These are phyloP conservation scores for Stichopus chloronotus DNA, from an alignment of 35 echinoderm and acorn worm genomes.

Conservation along the genomic window DNA sequence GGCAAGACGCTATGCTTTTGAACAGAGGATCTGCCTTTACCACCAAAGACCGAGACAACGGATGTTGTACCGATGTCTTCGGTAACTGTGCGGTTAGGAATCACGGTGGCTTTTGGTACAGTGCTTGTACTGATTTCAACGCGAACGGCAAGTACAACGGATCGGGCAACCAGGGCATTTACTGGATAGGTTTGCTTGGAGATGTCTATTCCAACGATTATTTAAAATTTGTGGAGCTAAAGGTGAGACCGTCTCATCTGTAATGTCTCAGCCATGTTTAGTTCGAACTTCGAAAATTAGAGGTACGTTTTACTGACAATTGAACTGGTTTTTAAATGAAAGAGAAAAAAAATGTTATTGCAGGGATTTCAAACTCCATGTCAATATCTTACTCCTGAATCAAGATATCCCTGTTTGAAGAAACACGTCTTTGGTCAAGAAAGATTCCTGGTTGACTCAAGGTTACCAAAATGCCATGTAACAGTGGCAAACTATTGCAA, in stretches of 20 bases:
- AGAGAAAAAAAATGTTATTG: too few relatives aligned
- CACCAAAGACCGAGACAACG: neutral
- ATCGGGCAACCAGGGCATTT: neutral
- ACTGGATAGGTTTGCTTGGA: neutral
- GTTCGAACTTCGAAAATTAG: too few relatives aligned
- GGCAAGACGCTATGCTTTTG: neutral
- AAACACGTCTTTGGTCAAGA: too few relatives aligned
- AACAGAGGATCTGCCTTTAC: neutral
- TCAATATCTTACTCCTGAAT: too few relatives aligned
- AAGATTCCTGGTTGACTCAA: too few relatives aligned
- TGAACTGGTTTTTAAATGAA: too few relatives aligned
- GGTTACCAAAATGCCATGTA: too few relatives aligned
- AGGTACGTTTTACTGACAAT: too few relatives aligned
- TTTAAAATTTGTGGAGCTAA: constrained; percentile 1
- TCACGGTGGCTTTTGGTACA: neutral
- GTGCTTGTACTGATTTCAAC: constrained; percentile 16
- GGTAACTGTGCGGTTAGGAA: neutral
- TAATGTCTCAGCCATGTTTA: too few relatives aligned
- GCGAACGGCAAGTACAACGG: constrained; percentile 3
- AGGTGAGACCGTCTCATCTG: neutral
- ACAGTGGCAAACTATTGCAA: too few relatives aligned
- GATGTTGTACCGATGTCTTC: neutral
- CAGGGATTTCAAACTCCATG: too few relatives aligned
- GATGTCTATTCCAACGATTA: neutral
- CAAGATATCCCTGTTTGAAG: too few relatives aligned